phyloP scores from a whole-genome alignment of 2,797 vertebrate genomes.

The Helarctos malayanus region DNA sequence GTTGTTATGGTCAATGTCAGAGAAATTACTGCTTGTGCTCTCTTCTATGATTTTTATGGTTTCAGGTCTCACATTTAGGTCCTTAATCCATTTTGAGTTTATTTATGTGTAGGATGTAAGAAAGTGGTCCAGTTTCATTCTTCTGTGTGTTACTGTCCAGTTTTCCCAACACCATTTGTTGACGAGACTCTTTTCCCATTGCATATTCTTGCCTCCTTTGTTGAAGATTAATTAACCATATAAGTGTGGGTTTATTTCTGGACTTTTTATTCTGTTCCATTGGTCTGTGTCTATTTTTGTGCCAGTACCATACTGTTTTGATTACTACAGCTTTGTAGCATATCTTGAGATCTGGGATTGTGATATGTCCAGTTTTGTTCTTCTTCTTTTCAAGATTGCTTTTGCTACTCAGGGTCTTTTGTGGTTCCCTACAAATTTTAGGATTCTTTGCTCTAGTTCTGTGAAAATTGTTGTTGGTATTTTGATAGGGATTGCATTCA shows the following conservation, averaged over 20 bases:
- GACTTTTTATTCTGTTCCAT: background rate
- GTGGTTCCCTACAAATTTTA: background rate
- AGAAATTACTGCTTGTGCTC: background rate
- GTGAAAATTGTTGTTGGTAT: background rate
- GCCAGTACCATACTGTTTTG: background rate
- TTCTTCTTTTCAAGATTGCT: background rate
- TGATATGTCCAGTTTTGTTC: background rate
- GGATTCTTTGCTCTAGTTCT: background rate
- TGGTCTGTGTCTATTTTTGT: background rate
- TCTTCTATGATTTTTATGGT: background rate
- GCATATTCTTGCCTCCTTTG: background rate
- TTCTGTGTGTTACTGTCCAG: background rate
- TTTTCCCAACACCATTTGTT: background rate
- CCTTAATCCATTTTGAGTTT: background rate
- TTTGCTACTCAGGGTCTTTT: background rate
- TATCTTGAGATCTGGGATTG: background rate
- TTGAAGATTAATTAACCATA: background rate
- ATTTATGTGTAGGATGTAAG: background rate
- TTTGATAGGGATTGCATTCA: background rate
- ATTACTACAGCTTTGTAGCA: background rate
- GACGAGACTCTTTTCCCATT: background rate
- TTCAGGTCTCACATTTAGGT: background rate
- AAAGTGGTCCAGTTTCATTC: background rate
- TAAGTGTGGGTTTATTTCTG: background rate
- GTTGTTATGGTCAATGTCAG: background rate